phyloP scores from a whole-genome alignment of 2,113 vertebrate genomes.

The Cercocebus atys region DNA sequence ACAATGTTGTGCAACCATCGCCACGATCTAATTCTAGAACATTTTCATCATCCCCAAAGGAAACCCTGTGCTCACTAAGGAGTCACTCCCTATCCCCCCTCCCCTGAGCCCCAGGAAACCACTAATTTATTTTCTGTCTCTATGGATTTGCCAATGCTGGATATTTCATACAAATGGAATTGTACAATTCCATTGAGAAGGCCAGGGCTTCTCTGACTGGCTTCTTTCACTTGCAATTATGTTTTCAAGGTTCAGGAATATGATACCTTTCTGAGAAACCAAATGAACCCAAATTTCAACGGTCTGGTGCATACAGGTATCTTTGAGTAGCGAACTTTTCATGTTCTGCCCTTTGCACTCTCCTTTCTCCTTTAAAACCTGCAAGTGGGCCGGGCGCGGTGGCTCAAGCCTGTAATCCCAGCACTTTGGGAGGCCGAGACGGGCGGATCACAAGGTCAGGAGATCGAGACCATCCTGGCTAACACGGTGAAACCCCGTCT shows the following conservation, averaged over 20 bases:
- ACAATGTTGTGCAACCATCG: constrained; percentile 1
- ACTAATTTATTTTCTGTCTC: constrained; percentile 7
- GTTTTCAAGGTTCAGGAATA: constrained; percentile 9
- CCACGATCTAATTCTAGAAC: constrained; percentile 35
- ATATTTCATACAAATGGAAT: constrained; percentile 42
- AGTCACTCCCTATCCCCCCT: neutral
- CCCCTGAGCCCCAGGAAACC: neutral
- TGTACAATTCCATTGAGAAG: neutral
- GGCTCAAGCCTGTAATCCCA: too few relatives aligned
- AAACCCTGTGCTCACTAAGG: neutral
- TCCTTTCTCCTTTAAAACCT: neutral
- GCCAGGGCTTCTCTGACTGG: neutral
- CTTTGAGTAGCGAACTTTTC: neutral
- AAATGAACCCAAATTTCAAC: neutral
- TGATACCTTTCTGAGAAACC: neutral
- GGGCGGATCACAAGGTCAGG: too few relatives aligned
- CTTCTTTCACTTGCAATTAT: constrained; percentile 32
- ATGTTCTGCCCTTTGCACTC: neutral
- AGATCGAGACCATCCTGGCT: too few relatives aligned
- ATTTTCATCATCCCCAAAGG: constrained; percentile 50
- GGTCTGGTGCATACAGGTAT: neutral
- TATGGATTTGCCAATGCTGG: neutral
- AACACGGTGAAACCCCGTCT: too few relatives aligned
- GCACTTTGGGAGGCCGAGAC: too few relatives aligned
- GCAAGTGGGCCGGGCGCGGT: too few relatives aligned